Evolutionary conservation across 2,888 invertebrate species (phyloP).

Genomic region (Netelia melanura): DNA sequence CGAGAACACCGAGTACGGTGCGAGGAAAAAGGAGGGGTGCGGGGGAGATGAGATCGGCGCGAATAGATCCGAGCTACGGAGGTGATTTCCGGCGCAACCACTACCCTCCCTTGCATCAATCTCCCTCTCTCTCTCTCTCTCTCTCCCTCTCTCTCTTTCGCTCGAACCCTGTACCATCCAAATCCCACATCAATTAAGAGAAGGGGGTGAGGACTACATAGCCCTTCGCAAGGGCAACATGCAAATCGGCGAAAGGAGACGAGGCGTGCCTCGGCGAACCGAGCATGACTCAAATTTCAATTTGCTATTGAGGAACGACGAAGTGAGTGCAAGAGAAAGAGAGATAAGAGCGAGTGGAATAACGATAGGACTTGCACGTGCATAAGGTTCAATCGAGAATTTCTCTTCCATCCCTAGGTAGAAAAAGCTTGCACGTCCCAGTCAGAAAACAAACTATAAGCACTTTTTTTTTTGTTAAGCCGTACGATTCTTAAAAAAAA

Average conservation of each 20-base stretch:
- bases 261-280: conserved; percentile 41
- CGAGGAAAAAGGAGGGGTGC: conserved; percentile 2
- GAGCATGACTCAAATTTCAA: conserved; percentile 58
- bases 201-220: conserved; percentile 12
- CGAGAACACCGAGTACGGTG: conserved; percentile 24
- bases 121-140: background rate
- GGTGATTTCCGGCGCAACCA: conserved; percentile 60
- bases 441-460: background rate
- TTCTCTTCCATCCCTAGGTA: background rate
- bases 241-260: conserved; percentile 33
- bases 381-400: conserved; percentile 4
- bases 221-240: conserved; percentile 15
- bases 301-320: conserved; percentile 31
- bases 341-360: background rate
- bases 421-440: background rate
- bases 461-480: background rate
- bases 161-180: background rate
- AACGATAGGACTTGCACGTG: background rate
- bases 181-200: conserved; percentile 34
- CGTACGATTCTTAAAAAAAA: background rate
- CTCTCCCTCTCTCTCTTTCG: background rate
- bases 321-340: background rate
- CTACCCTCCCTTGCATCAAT: background rate
- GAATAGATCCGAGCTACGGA: conserved; percentile 44
- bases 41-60: conserved; percentile 2